Base-by-base conservation (phyloP, 2,113 vertebrate genomes). In the Labeo rohita region DNA sequence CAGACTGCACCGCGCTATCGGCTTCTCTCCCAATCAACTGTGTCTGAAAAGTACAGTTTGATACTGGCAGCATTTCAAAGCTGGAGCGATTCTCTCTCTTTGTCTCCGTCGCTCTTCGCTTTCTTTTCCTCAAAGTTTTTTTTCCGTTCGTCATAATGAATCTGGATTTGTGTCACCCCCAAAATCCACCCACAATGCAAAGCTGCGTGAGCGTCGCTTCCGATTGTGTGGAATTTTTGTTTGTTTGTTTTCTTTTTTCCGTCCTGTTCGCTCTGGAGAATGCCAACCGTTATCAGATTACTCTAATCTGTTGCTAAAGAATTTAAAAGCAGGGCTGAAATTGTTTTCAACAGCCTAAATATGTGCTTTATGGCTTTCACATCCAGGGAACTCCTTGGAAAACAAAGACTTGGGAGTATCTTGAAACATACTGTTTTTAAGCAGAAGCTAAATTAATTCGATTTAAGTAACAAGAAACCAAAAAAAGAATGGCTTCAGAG, bases 61-160 rank as follows among this genome's bases (percentile, higher is more conserved):
- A 93, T 91, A 89, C 92, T 93, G 94, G 94, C 93, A 94, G 90
- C 92, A 87, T 94, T 93, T 95, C 92, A 94, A 94, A 94, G 94
- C 92, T 90, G 88, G 83, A 88, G 91, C 91, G 76, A 73, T 84
- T 90, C 79, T 88, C 90, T 90, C 90, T 91, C 87, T 91, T 13
- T 93, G 88, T 90, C 91, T 92, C 90, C 47, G n/a, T 18, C 45
- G 6, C 54, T 68, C 70, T 90, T 90, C 86, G 89, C 18, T 91
- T 87, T 90, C 11, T 89, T n/a, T 72, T 18, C 80, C 9, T 78
- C 70, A 16, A 79, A 88, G 72, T 74, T 76, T 88, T 84, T 87
- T 83, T 87, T 86, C 28, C 28, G 70, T 84, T 84, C 61, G 50
- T 85, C 76, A 84, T 85, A 86, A 81, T 92, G 91, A 92, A 94